A percentile compares a stretch with the other conserved stretches of the same genome.
Conservation (phyloP, 1,140 invertebrate species). For the Drosophila biarmipes region DNA sequence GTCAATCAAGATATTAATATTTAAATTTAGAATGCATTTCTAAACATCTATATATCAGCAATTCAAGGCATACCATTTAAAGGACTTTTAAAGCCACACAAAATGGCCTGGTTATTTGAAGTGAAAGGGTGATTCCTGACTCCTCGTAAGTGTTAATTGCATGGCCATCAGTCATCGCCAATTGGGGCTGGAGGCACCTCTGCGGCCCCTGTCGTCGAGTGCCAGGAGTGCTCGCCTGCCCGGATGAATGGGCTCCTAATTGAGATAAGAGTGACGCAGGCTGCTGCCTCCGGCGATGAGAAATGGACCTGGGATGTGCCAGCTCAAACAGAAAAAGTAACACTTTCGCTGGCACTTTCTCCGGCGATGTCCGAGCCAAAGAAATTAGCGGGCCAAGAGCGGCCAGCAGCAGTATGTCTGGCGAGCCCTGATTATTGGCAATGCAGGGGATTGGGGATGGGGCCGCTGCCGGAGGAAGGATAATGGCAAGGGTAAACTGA, state of each 20-base stretch:
- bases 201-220: conserved; percentile 45
- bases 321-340: conserved; percentile 40
- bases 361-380: conserved; percentile 30
- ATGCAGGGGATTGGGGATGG: conserved; percentile 6
- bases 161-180: conserved; percentile 12
- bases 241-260: conserved; percentile 71
- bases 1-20: too few species aligned
- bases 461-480: conserved; percentile 8
- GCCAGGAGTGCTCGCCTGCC: conserved; percentile 50
- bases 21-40: too few species aligned
- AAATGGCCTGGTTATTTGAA: not conserved
- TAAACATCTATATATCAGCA: too few species aligned
- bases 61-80: too few species aligned
- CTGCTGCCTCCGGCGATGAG: conserved; percentile 50
- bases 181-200: not conserved
- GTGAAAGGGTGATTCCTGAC: not conserved
- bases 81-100: too few species aligned
- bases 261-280: conserved; percentile 70
- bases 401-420: conserved; percentile 6
- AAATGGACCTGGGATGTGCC: conserved; percentile 49
- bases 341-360: conserved; percentile 27
- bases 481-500: conserved; percentile 41
- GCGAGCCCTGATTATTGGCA: conserved; percentile 46
- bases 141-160: conserved; percentile 16
- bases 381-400: conserved; percentile 40